Percentiles rank a stretch among this genome's conserved stretches.
phyloP scores from a whole-genome alignment of 2,113 vertebrate species.

The Otis tarda region DNA sequence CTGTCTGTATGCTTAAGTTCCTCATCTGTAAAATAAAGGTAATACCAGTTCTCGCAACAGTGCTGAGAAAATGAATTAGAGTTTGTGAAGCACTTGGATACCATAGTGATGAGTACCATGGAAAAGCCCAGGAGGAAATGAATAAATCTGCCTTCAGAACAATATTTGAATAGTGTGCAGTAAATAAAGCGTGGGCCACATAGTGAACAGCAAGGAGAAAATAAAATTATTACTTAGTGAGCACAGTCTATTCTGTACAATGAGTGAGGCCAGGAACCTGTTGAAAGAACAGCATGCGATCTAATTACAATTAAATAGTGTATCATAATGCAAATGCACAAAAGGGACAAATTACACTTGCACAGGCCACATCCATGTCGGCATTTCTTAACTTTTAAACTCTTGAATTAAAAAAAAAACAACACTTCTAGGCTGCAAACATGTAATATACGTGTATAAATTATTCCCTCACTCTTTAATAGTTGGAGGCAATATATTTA shows the following conservation, averaged over 20 bases:
- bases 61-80: slow-evolving; percentile 19
- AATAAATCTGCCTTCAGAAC: slow-evolving; percentile 60
- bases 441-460: neutral
- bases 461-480: neutral
- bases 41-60: neutral
- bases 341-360: neutral
- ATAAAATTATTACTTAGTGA: slow-evolving; percentile 24
- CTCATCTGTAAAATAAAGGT: slow-evolving; percentile 10
- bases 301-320: slow-evolving; percentile 23
- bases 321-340: neutral
- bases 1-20: neutral
- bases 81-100: slow-evolving; percentile 33
- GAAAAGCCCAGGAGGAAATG: slow-evolving; percentile 49
- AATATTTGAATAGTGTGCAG: slow-evolving; percentile 47
- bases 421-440: neutral
- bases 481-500: neutral
- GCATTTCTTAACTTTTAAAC: neutral
- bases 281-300: neutral
- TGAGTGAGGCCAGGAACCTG: neutral
- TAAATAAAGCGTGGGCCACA: slow-evolving; percentile 19
- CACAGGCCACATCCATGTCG: neutral
- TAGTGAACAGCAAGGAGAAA: slow-evolving; percentile 12
- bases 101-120: slow-evolving; percentile 30
- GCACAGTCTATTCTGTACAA: neutral
- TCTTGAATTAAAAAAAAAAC: neutral